Evolutionary conservation across 2,113 vertebrate genomes (phyloP).

Genomic region (Apus apus): DNA sequence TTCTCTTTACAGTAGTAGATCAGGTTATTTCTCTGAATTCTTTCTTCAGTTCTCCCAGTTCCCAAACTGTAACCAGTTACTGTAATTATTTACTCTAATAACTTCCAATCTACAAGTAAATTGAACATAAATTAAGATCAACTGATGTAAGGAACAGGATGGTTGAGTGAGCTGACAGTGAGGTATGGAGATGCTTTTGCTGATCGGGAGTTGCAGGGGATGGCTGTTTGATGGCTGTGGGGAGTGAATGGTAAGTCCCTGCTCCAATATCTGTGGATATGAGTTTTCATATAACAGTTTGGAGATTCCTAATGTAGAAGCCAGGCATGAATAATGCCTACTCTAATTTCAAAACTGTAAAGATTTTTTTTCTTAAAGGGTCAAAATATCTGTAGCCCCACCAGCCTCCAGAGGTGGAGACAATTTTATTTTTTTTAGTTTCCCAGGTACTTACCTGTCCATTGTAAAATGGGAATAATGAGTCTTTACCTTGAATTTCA

Average conservation of each 20-base stretch:
- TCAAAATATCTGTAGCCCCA: not conserved
- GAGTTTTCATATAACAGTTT: not conserved
- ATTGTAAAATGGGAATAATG: not conserved
- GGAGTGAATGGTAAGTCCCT: not conserved
- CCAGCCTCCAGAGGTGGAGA: not conserved
- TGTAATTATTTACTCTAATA: conserved; percentile 46
- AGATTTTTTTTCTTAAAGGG: not conserved
- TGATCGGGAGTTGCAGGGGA: not conserved
- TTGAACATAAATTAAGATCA: not conserved
- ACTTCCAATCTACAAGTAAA: conserved; percentile 26
- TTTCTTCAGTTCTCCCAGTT: conserved; percentile 4
- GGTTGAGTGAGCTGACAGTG: not conserved
- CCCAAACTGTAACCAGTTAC: conserved; percentile 20
- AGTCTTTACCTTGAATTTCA: not conserved
- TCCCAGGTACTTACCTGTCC: not conserved
- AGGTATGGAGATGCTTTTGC: not conserved
- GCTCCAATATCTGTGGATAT: not conserved
- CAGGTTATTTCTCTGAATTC: conserved; percentile 28
- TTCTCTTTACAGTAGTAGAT: conserved; percentile 28
- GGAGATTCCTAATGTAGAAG: not conserved
- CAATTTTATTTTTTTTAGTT: not conserved
- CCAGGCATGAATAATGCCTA: not conserved
- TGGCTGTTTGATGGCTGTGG: not conserved
- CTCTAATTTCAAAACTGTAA: not conserved
- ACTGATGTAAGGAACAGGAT: not conserved